phyloP scores from a whole-genome alignment of 2,113 vertebrate genomes.

The Chionis minor region DNA sequence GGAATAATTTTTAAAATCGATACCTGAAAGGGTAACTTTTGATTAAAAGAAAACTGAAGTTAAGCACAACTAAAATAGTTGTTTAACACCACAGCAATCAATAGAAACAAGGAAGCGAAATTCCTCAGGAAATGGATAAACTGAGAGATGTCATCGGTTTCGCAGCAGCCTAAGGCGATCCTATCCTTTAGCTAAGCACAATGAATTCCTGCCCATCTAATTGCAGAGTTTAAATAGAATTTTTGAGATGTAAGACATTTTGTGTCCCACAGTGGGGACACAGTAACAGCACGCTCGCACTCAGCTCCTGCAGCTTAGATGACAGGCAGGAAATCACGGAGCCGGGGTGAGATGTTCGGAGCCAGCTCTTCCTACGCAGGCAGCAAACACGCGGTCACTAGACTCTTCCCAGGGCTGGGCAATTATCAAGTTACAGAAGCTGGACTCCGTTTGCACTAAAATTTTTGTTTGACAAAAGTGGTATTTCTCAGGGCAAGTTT shows the following conservation, averaged over 20 bases:
- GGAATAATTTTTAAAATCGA: background rate
- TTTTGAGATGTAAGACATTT: background rate
- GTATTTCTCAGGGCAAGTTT: background rate
- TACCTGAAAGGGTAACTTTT: background rate
- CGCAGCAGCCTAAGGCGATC: background rate
- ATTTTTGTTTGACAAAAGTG: background rate
- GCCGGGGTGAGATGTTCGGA: background rate
- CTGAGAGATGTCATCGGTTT: background rate
- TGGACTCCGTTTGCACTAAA: background rate
- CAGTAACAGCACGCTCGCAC: rapidly evolving
- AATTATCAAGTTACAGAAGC: background rate
- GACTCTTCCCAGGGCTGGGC: background rate
- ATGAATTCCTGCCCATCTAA: background rate
- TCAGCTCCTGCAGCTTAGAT: background rate
- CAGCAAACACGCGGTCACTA: rapidly evolving
- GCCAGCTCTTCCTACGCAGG: rapidly evolving
- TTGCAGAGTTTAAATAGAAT: background rate
- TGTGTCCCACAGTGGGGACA: background rate
- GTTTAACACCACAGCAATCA: background rate
- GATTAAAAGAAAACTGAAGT: background rate
- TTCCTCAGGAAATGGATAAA: background rate
- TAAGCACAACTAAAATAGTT: background rate
- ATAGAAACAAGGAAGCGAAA: background rate
- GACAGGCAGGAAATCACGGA: background rate
- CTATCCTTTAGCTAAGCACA: background rate